Conservation (phyloP, 2,888 invertebrate genomes). For the Drepanosiphum platanoidis region DNA sequence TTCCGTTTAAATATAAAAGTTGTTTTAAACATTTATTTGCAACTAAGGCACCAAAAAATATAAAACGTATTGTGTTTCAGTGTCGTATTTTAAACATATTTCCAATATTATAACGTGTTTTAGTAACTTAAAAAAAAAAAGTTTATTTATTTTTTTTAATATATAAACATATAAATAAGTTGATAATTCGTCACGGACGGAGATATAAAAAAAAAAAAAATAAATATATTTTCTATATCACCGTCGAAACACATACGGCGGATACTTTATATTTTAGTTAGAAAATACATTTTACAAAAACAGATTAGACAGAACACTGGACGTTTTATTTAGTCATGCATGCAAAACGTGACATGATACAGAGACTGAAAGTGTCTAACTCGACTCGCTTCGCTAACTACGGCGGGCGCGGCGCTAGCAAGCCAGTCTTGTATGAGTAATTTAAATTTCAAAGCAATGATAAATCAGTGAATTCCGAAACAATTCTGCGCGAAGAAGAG, state of each 20-base stretch:
- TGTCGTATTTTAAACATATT: background rate
- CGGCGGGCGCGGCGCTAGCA: too few relatives aligned
- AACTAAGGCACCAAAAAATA: background rate
- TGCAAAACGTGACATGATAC: background rate
- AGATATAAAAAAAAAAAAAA: too few relatives aligned
- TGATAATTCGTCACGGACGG: too few relatives aligned
- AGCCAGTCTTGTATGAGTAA: background rate
- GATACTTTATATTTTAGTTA: background rate
- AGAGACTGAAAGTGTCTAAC: background rate
- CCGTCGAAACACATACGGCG: background rate
- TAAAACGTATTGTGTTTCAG: too few relatives aligned
- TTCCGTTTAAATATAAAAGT: background rate
- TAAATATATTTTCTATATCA: background rate
- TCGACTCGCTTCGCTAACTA: background rate
- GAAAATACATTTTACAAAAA: too few relatives aligned
- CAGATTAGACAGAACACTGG: too few relatives aligned
- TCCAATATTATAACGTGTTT: background rate
- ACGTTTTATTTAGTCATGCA: too few relatives aligned
- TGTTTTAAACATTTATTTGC: slow-evolving; percentile 10
- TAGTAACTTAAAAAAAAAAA: too few relatives aligned
- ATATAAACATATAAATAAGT: too few relatives aligned
- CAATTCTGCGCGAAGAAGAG: background rate
- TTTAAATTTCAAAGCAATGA: background rate
- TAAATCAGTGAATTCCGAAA: background rate
- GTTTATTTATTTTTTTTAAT: too few relatives aligned